Base-by-base conservation (phyloP, 2,888 invertebrate species). In the Pachliopta kotzebuea region DNA sequence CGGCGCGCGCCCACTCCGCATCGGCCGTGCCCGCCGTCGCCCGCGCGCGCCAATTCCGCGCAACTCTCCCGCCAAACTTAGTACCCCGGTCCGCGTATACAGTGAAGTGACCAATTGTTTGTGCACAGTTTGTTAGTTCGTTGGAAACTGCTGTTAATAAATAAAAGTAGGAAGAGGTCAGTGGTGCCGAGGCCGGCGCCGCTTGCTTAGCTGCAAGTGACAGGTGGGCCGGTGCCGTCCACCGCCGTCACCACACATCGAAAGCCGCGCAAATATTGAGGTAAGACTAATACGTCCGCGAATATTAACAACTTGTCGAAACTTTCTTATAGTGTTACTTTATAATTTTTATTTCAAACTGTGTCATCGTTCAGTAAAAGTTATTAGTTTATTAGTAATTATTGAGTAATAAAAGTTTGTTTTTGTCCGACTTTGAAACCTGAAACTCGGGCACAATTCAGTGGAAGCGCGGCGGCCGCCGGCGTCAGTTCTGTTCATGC, bases 141-240 rank as follows among this genome's bases (percentile, higher is more conserved):
- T n/a, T n/a, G n/a, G n/a, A n/a, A n/a, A n/a, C n/a, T n/a, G n/a
- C n/a, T n/a, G n/a, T n/a, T n/a, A 86, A 84, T 84, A 88, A 89
- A 88, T 80, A 88, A 70, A 80, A 84, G 80, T 83, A 72, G 77
- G 79, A 85, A 87, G 20, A 88, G 89, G 88, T 88, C 88, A 88
- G 87, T 85, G 80, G 84, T 74, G 70, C 77, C 74, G 79, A 81
- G 31, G 31, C 49, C 79, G 78, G 79, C 72, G 78, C 76, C 85
- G 87, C 86, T 90, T 87, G 85, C 84, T 86, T 85, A 89, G 90
- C 84, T 88, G 89, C 77, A 77, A 75, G 83, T 81, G 86, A 84
- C 86, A 84, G 84, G 79, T 84, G 83, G 80, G 75, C 79, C 74
- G 64, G 64, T 66, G 66, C 63, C 68, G 37, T 20, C 31, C 11